Conservation (phyloP, 23 tunicate species). For the Trididemnum clinides region DNA sequence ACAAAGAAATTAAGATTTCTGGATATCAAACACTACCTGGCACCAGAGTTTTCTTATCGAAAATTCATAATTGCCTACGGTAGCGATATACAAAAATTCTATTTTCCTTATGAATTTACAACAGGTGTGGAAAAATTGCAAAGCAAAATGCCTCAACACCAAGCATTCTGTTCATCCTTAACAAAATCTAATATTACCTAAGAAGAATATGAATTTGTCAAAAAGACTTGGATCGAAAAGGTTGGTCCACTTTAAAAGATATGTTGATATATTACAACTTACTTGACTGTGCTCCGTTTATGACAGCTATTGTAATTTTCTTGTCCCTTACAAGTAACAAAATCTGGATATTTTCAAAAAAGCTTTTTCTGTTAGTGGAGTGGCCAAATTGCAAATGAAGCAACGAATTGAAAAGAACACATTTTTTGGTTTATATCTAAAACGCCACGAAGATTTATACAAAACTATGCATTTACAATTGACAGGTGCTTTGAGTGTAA, state of each 20-base stretch:
- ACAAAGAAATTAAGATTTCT: neutral
- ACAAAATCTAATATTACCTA: neutral
- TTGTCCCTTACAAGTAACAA: neutral
- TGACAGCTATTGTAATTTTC: neutral
- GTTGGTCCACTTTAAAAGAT: neutral
- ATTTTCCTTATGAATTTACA: neutral
- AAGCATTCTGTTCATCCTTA: neutral
- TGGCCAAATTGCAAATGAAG: neutral
- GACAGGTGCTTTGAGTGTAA: neutral
- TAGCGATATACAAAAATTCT: neutral
- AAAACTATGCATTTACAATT: neutral
- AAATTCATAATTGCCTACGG: neutral
- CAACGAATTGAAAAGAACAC: neutral
- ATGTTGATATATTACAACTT: neutral
- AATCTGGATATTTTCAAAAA: neutral
- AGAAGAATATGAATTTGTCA: neutral
- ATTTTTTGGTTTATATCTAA: neutral
- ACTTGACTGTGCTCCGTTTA: neutral
- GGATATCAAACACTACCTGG: neutral
- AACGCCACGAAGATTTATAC: neutral
- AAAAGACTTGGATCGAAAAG: neutral
- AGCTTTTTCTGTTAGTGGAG: neutral
- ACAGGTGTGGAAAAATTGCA: neutral
- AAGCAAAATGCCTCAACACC: neutral
- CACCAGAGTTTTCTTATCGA: neutral